Conservation (phyloP, 2,797 vertebrate species). For the Neopelma chrysocephalum region DNA sequence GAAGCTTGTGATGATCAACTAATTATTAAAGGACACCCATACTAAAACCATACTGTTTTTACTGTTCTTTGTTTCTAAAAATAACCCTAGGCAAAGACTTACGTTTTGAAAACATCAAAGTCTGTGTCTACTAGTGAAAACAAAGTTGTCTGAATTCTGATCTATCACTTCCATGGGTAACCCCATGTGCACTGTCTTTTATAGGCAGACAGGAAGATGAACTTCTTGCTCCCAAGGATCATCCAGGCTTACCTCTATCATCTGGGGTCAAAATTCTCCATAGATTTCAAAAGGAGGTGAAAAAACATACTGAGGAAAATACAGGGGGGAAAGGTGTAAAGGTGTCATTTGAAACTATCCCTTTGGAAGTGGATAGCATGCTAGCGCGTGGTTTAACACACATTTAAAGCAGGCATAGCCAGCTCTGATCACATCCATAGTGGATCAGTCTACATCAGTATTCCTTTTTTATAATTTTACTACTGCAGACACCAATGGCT, state of each 20-base stretch:
- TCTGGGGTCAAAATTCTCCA: not conserved
- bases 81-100: not conserved
- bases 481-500: not conserved
- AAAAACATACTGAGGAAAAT: not conserved
- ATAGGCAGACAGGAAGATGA: not conserved
- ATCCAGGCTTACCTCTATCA: not conserved
- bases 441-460: not conserved
- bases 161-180: not conserved
- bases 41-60: not conserved
- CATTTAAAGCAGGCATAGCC: not conserved
- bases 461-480: not conserved
- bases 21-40: not conserved
- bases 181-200: not conserved
- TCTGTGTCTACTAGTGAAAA: not conserved
- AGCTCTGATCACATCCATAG: not conserved
- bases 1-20: not conserved
- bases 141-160: not conserved
- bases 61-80: not conserved
- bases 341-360: not conserved
- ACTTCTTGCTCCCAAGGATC: not conserved
- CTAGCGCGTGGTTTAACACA: not conserved
- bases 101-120: not conserved
- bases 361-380: not conserved
- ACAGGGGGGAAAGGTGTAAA: fast-evolving
- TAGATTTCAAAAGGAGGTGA: not conserved